These are phyloP conservation scores for Steinernema hermaphroditum DNA, from an alignment of 2,888 invertebrate species.

Conservation along the genomic window DNA sequence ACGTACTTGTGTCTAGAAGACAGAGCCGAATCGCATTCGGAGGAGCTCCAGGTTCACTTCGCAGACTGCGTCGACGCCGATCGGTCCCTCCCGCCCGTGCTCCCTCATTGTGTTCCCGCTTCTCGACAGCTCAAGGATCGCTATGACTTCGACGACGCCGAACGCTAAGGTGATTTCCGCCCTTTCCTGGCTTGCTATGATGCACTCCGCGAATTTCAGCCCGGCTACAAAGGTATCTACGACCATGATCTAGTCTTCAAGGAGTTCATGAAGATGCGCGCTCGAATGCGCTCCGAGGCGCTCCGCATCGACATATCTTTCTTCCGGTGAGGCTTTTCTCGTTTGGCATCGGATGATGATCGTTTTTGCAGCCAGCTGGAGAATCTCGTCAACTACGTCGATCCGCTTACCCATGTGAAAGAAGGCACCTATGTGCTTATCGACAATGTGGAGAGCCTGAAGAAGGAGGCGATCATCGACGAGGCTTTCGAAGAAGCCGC, in stretches of 20 bases:
- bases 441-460: background rate
- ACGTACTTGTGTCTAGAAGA: no score
- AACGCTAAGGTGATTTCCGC: no score
- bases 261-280: background rate
- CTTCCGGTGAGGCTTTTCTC: background rate
- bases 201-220: background rate
- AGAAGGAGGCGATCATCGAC: no score
- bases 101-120: no score
- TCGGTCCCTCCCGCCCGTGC: no score
- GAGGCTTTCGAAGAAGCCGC: background rate
- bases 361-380: background rate
- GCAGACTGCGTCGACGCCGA: no score
- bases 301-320: background rate
- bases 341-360: background rate
- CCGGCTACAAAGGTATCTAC: background rate
- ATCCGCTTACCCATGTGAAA: background rate
- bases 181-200: no score
- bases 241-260: background rate
- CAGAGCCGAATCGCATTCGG: no score
- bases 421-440: background rate
- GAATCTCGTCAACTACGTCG: background rate
- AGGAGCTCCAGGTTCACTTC: no score
- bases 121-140: no score
- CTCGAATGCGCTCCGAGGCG: background rate
- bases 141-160: no score